These are phyloP conservation scores for Propithecus perrieri DNA, from an alignment of 2,797 vertebrate genomes.

Conservation along the genomic window DNA sequence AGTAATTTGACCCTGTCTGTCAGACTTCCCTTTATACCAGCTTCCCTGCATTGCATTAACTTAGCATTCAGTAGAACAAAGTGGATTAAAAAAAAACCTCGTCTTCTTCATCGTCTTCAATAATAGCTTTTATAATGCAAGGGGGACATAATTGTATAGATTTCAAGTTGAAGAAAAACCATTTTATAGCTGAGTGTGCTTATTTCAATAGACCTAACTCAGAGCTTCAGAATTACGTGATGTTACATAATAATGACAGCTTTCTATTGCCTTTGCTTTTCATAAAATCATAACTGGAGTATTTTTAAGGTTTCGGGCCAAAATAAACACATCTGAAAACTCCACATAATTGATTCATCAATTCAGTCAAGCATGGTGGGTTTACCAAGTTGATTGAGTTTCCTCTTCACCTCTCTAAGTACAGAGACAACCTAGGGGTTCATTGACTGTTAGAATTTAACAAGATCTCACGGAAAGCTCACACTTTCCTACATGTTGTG, in stretches of 20 bases:
- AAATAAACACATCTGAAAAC: slow-evolving; percentile 47
- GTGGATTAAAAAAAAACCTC: not conserved
- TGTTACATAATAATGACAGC: not conserved
- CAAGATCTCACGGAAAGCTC: not conserved
- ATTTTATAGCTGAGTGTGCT: not conserved
- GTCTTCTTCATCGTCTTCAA: slow-evolving; percentile 21
- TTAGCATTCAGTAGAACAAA: slow-evolving; percentile 33
- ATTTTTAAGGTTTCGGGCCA: slow-evolving; percentile 23
- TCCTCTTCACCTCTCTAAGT: not conserved
- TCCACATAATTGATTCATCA: not conserved
- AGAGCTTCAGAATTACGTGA: not conserved
- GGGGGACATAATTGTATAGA: not conserved
- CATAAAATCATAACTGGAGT: slow-evolving; percentile 5
- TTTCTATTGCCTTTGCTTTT: not conserved
- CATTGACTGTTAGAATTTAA: not conserved
- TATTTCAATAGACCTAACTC: slow-evolving; percentile 38
- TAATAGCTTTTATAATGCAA: slow-evolving; percentile 40
- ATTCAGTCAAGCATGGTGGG: not conserved
- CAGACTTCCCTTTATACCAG: not conserved
- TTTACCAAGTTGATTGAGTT: not conserved
- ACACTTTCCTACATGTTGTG: not conserved
- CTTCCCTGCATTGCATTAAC: not conserved
- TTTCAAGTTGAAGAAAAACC: slow-evolving; percentile 45
- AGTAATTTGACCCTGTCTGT: not conserved
- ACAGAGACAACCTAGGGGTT: not conserved